Conservation (phyloP, 2,888 invertebrate genomes). For the Andrena marginata region DNA sequence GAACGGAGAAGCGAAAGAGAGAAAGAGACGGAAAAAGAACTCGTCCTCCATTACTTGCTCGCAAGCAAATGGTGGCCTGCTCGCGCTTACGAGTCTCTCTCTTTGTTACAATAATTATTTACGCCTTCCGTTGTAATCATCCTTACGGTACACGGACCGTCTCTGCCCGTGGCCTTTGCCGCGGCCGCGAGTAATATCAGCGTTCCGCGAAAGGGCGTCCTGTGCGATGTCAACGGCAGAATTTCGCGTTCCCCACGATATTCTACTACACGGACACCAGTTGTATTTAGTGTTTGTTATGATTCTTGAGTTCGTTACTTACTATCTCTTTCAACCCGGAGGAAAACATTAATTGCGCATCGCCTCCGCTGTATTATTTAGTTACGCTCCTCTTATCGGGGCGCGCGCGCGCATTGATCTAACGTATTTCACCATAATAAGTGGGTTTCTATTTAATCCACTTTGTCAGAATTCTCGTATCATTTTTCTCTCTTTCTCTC, state of each 20-base stretch:
- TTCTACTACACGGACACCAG: conserved; percentile 54
- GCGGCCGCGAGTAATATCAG: conserved; percentile 37
- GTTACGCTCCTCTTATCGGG: conserved; percentile 58
- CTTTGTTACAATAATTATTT: conserved; percentile 76
- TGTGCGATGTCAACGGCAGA: conserved; percentile 65
- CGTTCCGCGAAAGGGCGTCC: conserved; percentile 37
- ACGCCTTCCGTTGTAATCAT: conserved; percentile 53
- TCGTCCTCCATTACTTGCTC: conserved; percentile 83
- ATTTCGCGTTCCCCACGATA: conserved; percentile 59
- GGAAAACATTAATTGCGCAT: conserved; percentile 78
- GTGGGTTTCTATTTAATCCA: conserved; percentile 39
- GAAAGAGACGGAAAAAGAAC: conserved; percentile 70
- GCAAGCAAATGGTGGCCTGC: conserved; percentile 83
- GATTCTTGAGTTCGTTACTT: conserved; percentile 71
- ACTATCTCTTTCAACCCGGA: conserved; percentile 64
- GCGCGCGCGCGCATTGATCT: conserved; percentile 49
- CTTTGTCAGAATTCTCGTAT: conserved; percentile 37
- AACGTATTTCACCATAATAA: conserved; percentile 46
- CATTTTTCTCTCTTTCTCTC: conserved; percentile 19
- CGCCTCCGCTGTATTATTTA: conserved; percentile 65
- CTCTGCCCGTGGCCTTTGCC: conserved; percentile 46
- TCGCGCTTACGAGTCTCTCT: conserved; percentile 68
- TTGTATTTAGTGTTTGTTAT: conserved; percentile 71
- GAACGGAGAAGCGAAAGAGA: conserved; percentile 57
- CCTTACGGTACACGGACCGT: conserved; percentile 29